Percentiles rank a stretch among this genome's conserved stretches.
These are phyloP conservation scores for Agapetus fuscipes DNA, from an alignment of 2,888 invertebrate species.

Conservation along the genomic window DNA sequence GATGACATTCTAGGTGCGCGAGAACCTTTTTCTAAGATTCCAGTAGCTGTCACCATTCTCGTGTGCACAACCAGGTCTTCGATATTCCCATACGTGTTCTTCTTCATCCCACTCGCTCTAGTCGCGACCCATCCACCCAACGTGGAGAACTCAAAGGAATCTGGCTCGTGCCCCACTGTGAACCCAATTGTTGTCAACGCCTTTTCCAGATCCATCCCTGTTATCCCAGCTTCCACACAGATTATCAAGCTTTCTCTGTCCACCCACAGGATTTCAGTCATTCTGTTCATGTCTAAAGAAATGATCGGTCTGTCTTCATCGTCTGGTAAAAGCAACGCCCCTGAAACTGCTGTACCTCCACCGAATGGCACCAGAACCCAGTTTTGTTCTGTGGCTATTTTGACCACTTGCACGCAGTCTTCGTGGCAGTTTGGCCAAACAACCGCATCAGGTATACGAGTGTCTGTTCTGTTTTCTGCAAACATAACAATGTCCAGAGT, in stretches of 20 bases:
- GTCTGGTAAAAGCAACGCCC: constrained; percentile 74
- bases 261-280: constrained; percentile 92
- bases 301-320: constrained; percentile 73
- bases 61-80: constrained; percentile 89
- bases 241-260: constrained; percentile 70
- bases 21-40: constrained; percentile 73
- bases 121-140: constrained; percentile 98
- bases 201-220: constrained; percentile 90
- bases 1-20: constrained; percentile 85
- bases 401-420: constrained; percentile 74
- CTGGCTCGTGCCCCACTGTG: constrained; percentile 95
- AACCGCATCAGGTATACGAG: constrained; percentile 85
- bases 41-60: constrained; percentile 75
- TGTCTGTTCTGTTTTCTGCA: constrained; percentile 61
- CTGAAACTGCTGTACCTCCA: constrained; percentile 90
- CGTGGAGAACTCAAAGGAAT: constrained; percentile 94
- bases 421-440: constrained; percentile 84
- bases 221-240: constrained; percentile 74
- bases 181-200: constrained; percentile 67
- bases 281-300: constrained; percentile 86
- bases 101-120: constrained; percentile 97
- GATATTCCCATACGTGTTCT: constrained; percentile 96
- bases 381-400: constrained; percentile 60
- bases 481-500: constrained; percentile 78
- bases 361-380: constrained; percentile 89